Evolutionary conservation across 2,888 invertebrate genomes (phyloP), one percentile per base, ranked within the genome.

Genomic region (Emmelina monodactyla): DNA sequence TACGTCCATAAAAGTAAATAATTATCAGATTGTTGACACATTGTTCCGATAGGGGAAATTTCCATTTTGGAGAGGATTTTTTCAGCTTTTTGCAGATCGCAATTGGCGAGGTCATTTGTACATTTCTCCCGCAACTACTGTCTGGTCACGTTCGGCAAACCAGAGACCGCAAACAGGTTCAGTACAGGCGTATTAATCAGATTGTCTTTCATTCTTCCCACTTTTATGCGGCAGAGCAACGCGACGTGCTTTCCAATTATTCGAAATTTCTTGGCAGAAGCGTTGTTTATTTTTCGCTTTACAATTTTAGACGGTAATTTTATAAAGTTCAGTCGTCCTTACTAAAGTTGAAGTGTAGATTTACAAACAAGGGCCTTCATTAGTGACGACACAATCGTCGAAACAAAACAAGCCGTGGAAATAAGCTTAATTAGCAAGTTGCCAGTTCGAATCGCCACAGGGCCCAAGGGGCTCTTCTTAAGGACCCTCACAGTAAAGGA

Each of bases 111-210:
- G 65, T 58, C 64, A 62, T 59, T 53, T 31, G 22, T 12, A 53
- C 56, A 55, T 52, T 55, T 51, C 53, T 40, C 38, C 45, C 50
- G 48, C 49, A 58, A 62, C 55, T 53, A 51, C 58, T 54, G 72
- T 73, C 76, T 71, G 71, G 72, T 76, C 78, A 79, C 78, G 76
- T 78, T 75, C 73, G 44, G 63, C 66, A 72, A 73, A 76, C 72
- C 63, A 55, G 54, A 60, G 55, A 64, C 64, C 57, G 70, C 75
- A 73, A 73, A 75, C 75, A 72, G 63, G 64, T 62, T 52, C 56
- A 48, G 48, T 52, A 49, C 55, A 60, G 58, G 53, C 47, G 55
- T 67, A 70, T 68, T 62, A 64, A 64, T 58, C 51, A 49, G 55
- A 58, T 50, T 51, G 48, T 46, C 45, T 58, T 65, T 66, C 71